These are phyloP conservation scores for Himantopus leucocephalus DNA, from an alignment of 2,113 vertebrate species.

Conservation along the genomic window DNA sequence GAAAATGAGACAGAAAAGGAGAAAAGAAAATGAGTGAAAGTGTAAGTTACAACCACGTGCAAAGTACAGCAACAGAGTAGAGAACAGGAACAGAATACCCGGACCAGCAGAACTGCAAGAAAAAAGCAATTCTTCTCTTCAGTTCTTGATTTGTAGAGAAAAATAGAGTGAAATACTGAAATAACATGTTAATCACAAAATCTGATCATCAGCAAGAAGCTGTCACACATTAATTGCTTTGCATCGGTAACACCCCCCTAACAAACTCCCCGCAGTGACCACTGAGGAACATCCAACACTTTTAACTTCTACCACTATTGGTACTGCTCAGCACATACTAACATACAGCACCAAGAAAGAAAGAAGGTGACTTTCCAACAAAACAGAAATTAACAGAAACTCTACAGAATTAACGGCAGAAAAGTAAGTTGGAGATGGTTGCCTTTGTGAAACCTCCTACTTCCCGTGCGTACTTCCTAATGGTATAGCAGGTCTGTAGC, in stretches of 20 bases:
- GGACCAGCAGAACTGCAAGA: not conserved
- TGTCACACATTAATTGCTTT: not conserved
- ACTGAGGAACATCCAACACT: not conserved
- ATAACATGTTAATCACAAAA: not conserved
- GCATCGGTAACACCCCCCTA: not conserved
- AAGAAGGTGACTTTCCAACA: not conserved
- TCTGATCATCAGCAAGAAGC: not conserved
- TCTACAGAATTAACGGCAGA: not conserved
- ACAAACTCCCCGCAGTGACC: not conserved
- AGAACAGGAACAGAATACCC: not conserved
- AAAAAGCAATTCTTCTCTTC: not conserved
- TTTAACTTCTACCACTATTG: not conserved
- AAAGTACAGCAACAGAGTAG: not conserved
- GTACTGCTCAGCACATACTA: not conserved
- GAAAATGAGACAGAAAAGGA: not conserved
- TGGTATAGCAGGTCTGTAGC: not conserved
- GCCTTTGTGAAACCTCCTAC: not conserved
- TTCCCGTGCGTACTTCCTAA: not conserved
- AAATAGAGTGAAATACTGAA: not conserved
- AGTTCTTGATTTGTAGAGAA: not conserved
- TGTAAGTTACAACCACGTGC: not conserved
- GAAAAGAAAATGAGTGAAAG: not conserved
- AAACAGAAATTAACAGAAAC: not conserved
- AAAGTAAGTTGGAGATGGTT: not conserved
- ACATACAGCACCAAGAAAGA: not conserved